These are phyloP conservation scores for Centroberyx gerrardi DNA, from an alignment of 2,797 vertebrate genomes.

Conservation along the genomic window DNA sequence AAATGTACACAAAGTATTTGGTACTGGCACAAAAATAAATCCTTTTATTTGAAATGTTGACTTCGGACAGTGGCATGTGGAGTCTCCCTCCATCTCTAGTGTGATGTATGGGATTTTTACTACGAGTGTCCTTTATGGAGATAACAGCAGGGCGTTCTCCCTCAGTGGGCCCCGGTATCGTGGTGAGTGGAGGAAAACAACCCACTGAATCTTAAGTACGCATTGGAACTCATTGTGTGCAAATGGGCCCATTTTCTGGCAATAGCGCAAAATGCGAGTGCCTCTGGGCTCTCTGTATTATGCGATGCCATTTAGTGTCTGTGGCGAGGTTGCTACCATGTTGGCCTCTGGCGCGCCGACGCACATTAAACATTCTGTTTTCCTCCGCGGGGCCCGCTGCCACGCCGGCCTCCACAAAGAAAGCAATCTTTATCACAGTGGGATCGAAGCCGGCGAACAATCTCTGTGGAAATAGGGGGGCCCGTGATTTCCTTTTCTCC, in stretches of 20 bases:
- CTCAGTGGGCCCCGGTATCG: conserved; percentile 11
- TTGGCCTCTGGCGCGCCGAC: conserved; percentile 34
- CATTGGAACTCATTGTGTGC: conserved; percentile 61
- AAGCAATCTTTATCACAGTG: conserved; percentile 81
- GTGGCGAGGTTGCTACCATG: conserved; percentile 11
- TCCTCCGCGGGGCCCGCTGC: conserved; percentile 43
- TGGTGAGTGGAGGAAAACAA: conserved; percentile 16
- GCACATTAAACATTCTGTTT: conserved; percentile 57
- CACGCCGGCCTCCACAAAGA: conserved; percentile 62
- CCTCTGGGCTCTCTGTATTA: conserved; percentile 5
- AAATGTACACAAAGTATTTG: too few species aligned
- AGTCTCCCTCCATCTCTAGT: conserved; percentile 1
- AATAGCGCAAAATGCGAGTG: conserved; percentile 19
- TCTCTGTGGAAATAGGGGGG: conserved; percentile 75
- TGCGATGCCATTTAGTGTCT: conserved; percentile 31
- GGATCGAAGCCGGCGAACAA: conserved; percentile 78
- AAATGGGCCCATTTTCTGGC: conserved; percentile 55
- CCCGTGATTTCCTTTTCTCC: conserved; percentile 78
- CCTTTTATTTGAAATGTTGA: background rate
- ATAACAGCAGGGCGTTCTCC: conserved; percentile 22
- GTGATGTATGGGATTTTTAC: background rate
- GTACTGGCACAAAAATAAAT: too few species aligned
- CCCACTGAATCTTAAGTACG: conserved; percentile 60
- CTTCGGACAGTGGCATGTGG: background rate
- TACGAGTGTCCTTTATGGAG: background rate